phyloP scores from a whole-genome alignment of 2,888 invertebrate genomes.

The Ophraella communa region DNA sequence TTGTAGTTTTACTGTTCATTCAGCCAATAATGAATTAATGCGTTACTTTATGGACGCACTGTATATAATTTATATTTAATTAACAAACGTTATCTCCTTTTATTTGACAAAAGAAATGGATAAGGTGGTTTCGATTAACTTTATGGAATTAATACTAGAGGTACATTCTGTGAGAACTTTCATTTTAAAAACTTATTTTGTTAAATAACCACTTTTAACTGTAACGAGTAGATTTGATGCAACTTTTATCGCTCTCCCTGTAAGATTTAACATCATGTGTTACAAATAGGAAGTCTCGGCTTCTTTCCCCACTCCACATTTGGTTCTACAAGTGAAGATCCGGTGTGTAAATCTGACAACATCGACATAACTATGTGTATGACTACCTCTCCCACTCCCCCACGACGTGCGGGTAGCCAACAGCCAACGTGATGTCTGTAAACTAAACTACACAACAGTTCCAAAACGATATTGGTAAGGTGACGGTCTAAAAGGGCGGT shows the following conservation, averaged over 20 bases:
- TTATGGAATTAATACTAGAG: too few species aligned
- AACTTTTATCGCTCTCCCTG: conserved; percentile 11
- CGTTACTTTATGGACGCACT: too few species aligned
- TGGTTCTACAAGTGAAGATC: conserved; percentile 57
- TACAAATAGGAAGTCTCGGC: conserved; percentile 55
- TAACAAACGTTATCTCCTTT: too few species aligned
- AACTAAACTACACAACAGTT: conserved; percentile 43
- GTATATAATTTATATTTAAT: too few species aligned
- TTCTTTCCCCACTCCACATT: conserved; percentile 41
- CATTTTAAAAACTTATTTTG: too few species aligned
- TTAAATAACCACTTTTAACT: neutral
- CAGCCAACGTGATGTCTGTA: conserved; percentile 38
- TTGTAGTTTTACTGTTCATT: too few species aligned
- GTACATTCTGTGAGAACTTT: too few species aligned
- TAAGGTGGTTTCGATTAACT: too few species aligned
- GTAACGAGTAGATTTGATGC: neutral
- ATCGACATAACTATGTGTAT: conserved; percentile 40
- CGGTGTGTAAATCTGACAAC: conserved; percentile 51
- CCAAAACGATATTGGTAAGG: conserved; percentile 58
- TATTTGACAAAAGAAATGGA: too few species aligned
- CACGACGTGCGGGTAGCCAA: conserved; percentile 43
- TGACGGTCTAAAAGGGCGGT: conserved; percentile 54
- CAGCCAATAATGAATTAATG: too few species aligned
- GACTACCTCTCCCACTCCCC: conserved; percentile 50
- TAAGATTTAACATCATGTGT: conserved; percentile 37